phyloP scores from a whole-genome alignment of 2,888 invertebrate genomes.

The Nasonia oneida region DNA sequence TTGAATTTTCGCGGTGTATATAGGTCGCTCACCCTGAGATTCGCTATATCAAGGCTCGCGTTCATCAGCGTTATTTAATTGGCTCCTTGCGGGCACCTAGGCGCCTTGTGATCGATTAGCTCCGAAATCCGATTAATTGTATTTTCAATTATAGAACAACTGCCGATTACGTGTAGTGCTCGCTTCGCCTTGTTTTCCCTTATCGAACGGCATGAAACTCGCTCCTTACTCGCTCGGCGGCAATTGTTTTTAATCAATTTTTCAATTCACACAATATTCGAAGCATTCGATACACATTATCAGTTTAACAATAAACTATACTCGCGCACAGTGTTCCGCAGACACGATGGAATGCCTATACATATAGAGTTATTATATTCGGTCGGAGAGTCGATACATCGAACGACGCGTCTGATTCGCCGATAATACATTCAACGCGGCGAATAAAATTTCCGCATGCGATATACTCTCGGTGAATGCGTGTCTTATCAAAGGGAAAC shows the following conservation, averaged over 20 bases:
- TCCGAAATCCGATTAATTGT: too few species aligned
- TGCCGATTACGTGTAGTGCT: background rate
- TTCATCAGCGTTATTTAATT: background rate
- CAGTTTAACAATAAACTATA: too few species aligned
- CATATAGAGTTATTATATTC: background rate
- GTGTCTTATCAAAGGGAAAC: constrained; percentile 4
- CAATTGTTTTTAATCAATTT: background rate
- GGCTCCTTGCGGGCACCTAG: background rate
- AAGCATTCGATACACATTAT: background rate
- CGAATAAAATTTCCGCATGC: constrained; percentile 29
- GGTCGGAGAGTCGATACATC: background rate
- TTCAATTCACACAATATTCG: too few species aligned
- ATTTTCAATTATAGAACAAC: background rate
- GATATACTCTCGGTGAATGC: background rate
- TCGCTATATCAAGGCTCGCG: too few species aligned
- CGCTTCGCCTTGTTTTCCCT: background rate
- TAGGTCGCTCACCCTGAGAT: too few species aligned
- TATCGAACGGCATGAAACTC: background rate
- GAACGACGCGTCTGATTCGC: background rate
- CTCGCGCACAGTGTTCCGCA: too few species aligned
- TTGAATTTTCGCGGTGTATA: too few species aligned
- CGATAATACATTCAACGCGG: background rate
- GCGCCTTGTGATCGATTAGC: background rate
- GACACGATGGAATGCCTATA: too few species aligned
- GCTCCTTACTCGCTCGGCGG: background rate